Base-by-base conservation (phyloP, 2,888 invertebrate species). In the Ganaspis brasiliensis region DNA sequence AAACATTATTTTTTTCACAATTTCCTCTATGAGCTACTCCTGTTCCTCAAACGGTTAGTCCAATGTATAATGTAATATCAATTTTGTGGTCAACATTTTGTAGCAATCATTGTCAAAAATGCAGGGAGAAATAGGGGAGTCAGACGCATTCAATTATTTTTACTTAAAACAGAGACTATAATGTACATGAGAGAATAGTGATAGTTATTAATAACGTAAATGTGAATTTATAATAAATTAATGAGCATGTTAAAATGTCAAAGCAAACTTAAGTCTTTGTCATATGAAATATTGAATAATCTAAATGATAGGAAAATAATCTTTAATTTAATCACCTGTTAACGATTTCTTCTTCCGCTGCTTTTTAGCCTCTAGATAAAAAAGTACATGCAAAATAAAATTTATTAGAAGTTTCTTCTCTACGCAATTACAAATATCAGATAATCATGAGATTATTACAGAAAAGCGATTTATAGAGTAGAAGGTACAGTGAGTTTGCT, bases 301-400 rank as follows among this genome's bases (percentile, higher is more conserved):
- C 21, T 19, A 31, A 63, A 37, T 12, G 37, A 63, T 19, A 19
- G 35, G 24, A 40, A 63, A 40, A 37, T 40, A 63, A 83, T 85
- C 84, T 87, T 82, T 86, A 83, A 85, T 87, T 88, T 89, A 91
- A 88, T 97, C 96, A 97, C 97, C 97, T 94, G 96, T 94, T 93
- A 96, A 93, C 92, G 96, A 97, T 95, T 97, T 97, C 95, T 96
- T 97, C 95, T 96, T 96, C 95, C 96, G 95, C 94, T 96, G 96
- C 96, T 97, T 97, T 97, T 97, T 97, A 95, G 96, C 97, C 95
- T 97, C 97, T 97, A 89, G 88, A 90, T 87, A 90, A 89, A 88
- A 89, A 90, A 91, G 89, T 85, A 87, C 91, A 91, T 91, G 91
- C 91, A 91, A 91, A 88, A 91, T 86, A 88, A 91, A 90, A 89